Evolutionary conservation across 2,113 vertebrate genomes (phyloP), one percentile per base, ranked within the genome.

Genomic region (Tichodroma muraria): DNA sequence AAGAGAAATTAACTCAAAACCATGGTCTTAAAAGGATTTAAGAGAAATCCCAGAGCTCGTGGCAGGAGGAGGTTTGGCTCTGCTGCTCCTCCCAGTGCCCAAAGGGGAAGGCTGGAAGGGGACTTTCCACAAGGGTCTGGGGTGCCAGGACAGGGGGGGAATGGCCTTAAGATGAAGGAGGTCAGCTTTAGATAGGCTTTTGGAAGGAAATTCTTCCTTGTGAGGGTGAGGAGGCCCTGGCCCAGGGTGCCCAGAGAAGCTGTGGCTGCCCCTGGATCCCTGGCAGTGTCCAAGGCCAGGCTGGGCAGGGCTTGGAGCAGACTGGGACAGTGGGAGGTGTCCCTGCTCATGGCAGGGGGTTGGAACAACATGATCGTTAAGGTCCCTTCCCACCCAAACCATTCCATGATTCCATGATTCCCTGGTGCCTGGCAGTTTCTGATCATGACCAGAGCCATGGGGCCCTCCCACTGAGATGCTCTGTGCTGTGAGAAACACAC

Each of bases 141-240:
- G 30, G 17, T 31, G n/a, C 15, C 22, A 69, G 63, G 30, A 20
- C 35, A 27, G n/a, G 6, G 18, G 17, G 45, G 21, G 5, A 31
- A 61, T 11, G 17, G 25, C 54, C 31, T 49, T 13, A 8, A 63
- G 18, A 17, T 76, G 54, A 47, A 66, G n/a, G 21, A 61, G 25
- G 21, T 4, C 25, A 61, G 12, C 12, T 16, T 76, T 16, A 16
- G 25, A 15, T 52, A 53, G 38, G 44, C 30, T 60, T 6, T 24
- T 18, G 35, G 49, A 15, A 8, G n/a, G 19, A 3, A 69, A 76
- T 19, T 13, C 1, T 4, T 47, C 5, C 13, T 22, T 49, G 21
- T 0, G 4, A 56, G 40, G n/a, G 12, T 23, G 47, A 8, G 2
- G 0, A 40, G 24, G 40, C 40, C 45, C n/a, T 89, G n/a, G 63